These are phyloP conservation scores for Peromyscus attwateri DNA, from an alignment of 2,797 vertebrate genomes.

Conservation along the genomic window DNA sequence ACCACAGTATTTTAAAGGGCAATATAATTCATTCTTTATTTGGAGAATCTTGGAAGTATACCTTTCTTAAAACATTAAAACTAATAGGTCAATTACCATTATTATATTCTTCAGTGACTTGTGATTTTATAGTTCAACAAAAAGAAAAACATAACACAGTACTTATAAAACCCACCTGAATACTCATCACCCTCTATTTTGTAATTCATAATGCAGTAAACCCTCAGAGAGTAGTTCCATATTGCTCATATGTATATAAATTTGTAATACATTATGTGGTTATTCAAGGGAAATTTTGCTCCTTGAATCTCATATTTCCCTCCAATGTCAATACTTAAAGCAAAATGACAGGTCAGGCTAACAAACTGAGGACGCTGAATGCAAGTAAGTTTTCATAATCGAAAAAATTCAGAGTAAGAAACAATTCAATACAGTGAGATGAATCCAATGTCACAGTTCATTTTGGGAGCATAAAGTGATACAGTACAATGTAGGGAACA, in stretches of 20 bases:
- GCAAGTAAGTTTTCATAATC: not conserved
- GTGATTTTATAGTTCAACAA: not conserved
- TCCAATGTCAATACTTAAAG: not conserved
- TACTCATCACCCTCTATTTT: not conserved
- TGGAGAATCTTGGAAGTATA: not conserved
- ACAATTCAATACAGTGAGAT: not conserved
- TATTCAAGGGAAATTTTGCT: not conserved
- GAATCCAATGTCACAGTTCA: not conserved
- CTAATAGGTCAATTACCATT: not conserved
- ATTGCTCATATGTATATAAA: not conserved
- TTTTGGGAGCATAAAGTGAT: not conserved
- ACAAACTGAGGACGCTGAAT: not conserved
- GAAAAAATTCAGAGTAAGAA: not conserved
- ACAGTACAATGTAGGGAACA: not conserved
- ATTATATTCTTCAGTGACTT: not conserved
- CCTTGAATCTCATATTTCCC: not conserved
- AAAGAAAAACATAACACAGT: not conserved
- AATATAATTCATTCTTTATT: not conserved
- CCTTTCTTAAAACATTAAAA: not conserved
- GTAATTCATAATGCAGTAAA: not conserved
- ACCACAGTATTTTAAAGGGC: not conserved
- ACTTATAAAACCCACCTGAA: not conserved
- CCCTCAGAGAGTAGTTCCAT: not conserved
- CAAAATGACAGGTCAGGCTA: not conserved
- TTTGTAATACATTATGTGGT: not conserved